Conservation (phyloP, 2,797 vertebrate species). For the Anisognathus igniventris region DNA sequence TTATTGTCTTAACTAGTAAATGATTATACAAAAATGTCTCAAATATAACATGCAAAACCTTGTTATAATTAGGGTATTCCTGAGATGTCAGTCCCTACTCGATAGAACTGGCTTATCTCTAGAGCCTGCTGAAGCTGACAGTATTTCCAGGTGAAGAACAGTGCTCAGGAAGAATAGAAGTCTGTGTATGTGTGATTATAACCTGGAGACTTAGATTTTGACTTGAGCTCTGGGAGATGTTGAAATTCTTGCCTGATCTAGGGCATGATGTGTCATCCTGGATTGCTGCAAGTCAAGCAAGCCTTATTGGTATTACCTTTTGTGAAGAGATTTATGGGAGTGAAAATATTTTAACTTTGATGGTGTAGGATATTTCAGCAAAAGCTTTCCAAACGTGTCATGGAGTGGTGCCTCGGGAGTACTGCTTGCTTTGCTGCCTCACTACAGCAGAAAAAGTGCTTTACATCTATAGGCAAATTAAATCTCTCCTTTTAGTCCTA, state of each 20-base stretch:
- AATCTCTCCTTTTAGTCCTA: background rate
- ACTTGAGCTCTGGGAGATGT: conserved; percentile 25
- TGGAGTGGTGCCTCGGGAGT: background rate
- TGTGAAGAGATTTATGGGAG: background rate
- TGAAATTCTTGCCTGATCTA: conserved; percentile 3
- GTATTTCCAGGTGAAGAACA: background rate
- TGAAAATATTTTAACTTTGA: conserved; percentile 15
- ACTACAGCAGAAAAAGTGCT: background rate
- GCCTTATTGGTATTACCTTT: background rate
- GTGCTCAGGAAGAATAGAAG: background rate
- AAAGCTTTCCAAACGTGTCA: background rate
- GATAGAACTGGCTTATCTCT: background rate
- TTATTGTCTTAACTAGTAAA: conserved; percentile 23
- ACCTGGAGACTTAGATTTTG: background rate
- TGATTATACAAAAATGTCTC: conserved; percentile 24
- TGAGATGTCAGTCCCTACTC: background rate
- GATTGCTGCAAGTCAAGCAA: conserved; percentile 21
- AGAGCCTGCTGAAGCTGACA: background rate
- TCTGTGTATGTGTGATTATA: background rate
- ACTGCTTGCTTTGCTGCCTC: background rate
- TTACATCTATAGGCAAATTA: background rate
- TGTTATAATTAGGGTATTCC: conserved; percentile 21
- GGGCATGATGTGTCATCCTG: background rate
- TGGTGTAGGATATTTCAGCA: background rate
- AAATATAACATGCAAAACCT: conserved; percentile 17